Percentiles rank a stretch among this genome's conserved stretches.
These are phyloP conservation scores for Mycogona germanica DNA, from an alignment of 2,888 invertebrate genomes.

Conservation along the genomic window DNA sequence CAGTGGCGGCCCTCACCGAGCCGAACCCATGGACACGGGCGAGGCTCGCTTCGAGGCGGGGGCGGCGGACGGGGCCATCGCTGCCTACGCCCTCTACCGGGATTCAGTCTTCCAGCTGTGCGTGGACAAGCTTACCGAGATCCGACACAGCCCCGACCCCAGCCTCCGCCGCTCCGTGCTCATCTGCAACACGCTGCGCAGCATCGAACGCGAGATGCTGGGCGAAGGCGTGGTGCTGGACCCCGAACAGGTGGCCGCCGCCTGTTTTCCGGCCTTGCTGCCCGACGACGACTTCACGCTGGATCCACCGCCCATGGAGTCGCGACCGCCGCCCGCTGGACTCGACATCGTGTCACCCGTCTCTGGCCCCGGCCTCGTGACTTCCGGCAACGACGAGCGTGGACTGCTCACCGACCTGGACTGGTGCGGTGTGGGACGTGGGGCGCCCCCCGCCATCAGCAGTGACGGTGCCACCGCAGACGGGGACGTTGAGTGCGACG, in stretches of 20 bases:
- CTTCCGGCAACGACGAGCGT: slow-evolving; percentile 22
- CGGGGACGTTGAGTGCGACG: background rate
- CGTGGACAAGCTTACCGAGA: slow-evolving; percentile 78
- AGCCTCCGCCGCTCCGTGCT: slow-evolving; percentile 79
- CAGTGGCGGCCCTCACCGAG: too few species aligned
- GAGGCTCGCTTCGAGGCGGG: background rate
- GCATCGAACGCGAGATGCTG: slow-evolving; percentile 81
- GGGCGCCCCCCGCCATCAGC: background rate
- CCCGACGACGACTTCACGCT: slow-evolving; percentile 19
- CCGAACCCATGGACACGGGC: too few species aligned
- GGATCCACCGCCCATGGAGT: slow-evolving; percentile 15
- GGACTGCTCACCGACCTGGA: slow-evolving; percentile 22
- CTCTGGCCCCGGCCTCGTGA: background rate
- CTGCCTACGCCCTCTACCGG: slow-evolving; percentile 61
- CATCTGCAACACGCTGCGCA: slow-evolving; percentile 81
- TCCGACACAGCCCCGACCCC: slow-evolving; percentile 78
- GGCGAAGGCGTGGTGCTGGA: slow-evolving; percentile 35
- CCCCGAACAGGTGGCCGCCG: slow-evolving; percentile 17
- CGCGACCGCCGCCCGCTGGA: background rate
- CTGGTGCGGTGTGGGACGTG: slow-evolving; percentile 22
- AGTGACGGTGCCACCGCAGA: background rate
- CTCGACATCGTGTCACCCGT: background rate
- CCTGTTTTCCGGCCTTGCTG: slow-evolving; percentile 14
- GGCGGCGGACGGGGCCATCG: background rate
- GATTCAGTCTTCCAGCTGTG: slow-evolving; percentile 82